Evolutionary conservation across 2,888 invertebrate species (phyloP).

Genomic region (Oscheius myriophilus): DNA sequence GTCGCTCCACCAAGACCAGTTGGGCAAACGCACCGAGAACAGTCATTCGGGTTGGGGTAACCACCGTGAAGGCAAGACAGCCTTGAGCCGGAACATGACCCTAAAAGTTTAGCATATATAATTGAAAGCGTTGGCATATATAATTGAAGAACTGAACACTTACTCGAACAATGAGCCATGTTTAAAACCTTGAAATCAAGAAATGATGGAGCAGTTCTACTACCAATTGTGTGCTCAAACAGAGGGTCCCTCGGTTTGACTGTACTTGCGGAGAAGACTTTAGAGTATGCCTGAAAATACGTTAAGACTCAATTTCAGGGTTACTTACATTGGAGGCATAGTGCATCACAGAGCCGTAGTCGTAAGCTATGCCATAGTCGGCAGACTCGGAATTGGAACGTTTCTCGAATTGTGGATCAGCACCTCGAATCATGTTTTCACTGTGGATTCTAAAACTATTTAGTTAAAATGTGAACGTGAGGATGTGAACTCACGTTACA

Average conservation of each 20-base stretch:
- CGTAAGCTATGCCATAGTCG: slow-evolving; percentile 51
- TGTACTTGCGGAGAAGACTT: slow-evolving; percentile 40
- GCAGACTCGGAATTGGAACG: slow-evolving; percentile 38
- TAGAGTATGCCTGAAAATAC: slow-evolving; percentile 44
- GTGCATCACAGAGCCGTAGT: slow-evolving; percentile 58
- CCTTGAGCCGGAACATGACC: slow-evolving; percentile 33
- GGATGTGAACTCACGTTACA: slow-evolving; percentile 36
- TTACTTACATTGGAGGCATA: slow-evolving; percentile 48
- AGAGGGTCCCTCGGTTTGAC: slow-evolving; percentile 47
- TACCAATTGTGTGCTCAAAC: slow-evolving; percentile 55
- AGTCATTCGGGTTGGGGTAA: slow-evolving; percentile 67
- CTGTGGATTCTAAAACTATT: slow-evolving; percentile 40
- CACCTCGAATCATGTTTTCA: slow-evolving; percentile 43
- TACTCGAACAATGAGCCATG: slow-evolving; percentile 51
- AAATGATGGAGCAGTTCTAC: slow-evolving; percentile 51
- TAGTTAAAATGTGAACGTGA: neutral
- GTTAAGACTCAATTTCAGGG: neutral
- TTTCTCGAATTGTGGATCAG: slow-evolving; percentile 51
- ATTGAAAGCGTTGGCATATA: neutral
- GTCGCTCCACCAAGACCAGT: slow-evolving; percentile 60
- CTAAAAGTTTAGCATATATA: neutral
- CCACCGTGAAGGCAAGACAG: slow-evolving; percentile 65
- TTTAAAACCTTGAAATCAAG: slow-evolving; percentile 54
- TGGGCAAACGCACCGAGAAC: slow-evolving; percentile 64
- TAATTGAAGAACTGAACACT: neutral